Percentiles rank a stretch among this genome's conserved stretches.
phyloP scores from a whole-genome alignment of 2,113 vertebrate species.

The Myotis brandtii region DNA sequence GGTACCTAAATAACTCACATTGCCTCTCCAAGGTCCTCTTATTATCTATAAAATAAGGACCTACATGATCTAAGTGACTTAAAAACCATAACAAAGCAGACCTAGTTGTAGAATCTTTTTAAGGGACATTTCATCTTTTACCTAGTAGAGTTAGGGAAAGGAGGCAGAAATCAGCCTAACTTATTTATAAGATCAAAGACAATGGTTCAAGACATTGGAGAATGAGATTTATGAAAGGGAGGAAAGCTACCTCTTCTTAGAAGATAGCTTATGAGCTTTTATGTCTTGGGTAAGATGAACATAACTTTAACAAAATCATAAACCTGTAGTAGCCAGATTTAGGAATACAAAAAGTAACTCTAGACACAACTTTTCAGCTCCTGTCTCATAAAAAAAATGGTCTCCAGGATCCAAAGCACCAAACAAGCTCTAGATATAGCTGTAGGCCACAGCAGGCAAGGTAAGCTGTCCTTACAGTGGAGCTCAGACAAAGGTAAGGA shows the following conservation, averaged over 20 bases:
- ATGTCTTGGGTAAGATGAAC: neutral
- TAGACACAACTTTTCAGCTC: neutral
- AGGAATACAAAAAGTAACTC: neutral
- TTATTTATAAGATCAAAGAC: neutral
- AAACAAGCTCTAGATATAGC: neutral
- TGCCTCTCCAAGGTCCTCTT: neutral
- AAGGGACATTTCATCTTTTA: neutral
- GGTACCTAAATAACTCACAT: neutral
- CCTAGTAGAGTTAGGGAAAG: neutral
- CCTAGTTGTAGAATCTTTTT: neutral
- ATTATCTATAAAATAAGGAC: neutral
- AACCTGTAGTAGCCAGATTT: neutral
- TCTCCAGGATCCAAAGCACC: neutral
- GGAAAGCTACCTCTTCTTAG: neutral
- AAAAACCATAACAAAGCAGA: neutral
- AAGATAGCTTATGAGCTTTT: neutral
- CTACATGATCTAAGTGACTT: neutral
- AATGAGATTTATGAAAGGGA: neutral
- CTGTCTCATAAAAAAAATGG: neutral
- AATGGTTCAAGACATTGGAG: neutral
- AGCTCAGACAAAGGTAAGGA: neutral
- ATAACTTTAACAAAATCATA: slow-evolving; percentile 19
- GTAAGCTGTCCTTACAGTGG: neutral
- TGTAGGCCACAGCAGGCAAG: neutral
- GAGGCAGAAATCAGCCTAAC: neutral